Evolutionary conservation across 2,797 vertebrate species (phyloP).

Genomic region (Gallinago nigripennis): DNA sequence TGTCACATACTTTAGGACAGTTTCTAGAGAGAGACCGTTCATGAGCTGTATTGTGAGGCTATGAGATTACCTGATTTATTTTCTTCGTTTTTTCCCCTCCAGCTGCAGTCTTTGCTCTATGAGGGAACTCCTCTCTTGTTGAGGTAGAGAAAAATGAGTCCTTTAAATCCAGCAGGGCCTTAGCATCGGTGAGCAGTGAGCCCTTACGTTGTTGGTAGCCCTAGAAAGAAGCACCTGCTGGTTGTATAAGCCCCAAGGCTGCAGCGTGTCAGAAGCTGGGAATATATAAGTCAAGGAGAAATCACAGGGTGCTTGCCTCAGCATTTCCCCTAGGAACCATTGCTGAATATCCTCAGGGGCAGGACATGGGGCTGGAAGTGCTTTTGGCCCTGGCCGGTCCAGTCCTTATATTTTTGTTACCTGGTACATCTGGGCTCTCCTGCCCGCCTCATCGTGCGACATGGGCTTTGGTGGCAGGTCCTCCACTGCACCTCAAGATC

Average conservation of each 20-base stretch:
- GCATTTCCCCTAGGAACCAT: neutral
- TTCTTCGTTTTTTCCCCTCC: neutral
- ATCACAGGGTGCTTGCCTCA: accelerated
- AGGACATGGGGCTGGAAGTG: neutral
- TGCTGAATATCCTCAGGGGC: neutral
- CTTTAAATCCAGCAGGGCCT: neutral
- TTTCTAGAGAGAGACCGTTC: neutral
- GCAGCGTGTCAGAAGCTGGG: neutral
- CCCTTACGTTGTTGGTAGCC: neutral
- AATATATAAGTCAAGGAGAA: neutral
- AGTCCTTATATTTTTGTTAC: neutral
- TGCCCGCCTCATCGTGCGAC: neutral
- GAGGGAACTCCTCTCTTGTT: neutral
- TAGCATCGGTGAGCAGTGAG: neutral
- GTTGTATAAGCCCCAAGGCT: neutral
- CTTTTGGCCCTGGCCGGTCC: neutral
- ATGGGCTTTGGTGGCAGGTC: accelerated
- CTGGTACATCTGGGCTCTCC: neutral
- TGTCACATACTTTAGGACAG: neutral
- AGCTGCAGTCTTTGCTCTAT: neutral
- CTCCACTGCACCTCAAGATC: neutral
- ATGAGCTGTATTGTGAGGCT: neutral
- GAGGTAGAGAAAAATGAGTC: neutral
- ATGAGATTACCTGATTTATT: neutral
- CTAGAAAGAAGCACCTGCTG: neutral